Evolutionary conservation across 2,113 vertebrate species (phyloP), one percentile per base, ranked within the genome.

Genomic region (Pogona vitticeps): DNA sequence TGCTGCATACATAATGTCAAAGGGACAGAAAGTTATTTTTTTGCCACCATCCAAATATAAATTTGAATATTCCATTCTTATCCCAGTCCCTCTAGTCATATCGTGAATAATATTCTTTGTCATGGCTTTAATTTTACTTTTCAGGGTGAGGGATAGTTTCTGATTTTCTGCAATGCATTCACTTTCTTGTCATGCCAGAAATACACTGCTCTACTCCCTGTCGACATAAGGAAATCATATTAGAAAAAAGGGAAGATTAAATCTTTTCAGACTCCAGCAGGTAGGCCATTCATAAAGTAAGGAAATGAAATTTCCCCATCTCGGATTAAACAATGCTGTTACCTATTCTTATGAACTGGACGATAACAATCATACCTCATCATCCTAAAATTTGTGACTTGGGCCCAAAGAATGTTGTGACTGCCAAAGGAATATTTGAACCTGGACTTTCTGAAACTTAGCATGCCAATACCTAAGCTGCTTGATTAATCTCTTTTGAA

Each of bases 211-310:
- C 38, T 7, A 18, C 36, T 72, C 31, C 61, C 33, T 33, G 10
- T 72, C 77, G 80, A 18, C 56, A 46, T 72, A 63, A 80, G 85
- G 52, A 80, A 86, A 86, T 58, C 72, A 71, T 90, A 31, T 23
- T 80, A 26, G 20, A 63, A 82, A 89, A 28, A 71, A 83, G 23
- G 42, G 56, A 88, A 80, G 13, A 8, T n/a, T 59, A 85, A 86
- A 38, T 6, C 31, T 83, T 13, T 5, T 1, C 84, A 82, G 63
- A 4, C 18, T 21, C 2, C 15, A 83, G 82, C 20, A 80, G 10
- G 40, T 76, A 56, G 77, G 84, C 80, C 61, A 46, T 59, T 52
- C 23, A 73, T 21, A 23, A 89, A 2, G 0, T 18, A 28, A 91
- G 81, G 18, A 86, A 81, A 83, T 2, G 31, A 77, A 81, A 86